These are phyloP conservation scores for Drosophila sp. DNA, from an alignment of 1,140 invertebrate genomes.

Conservation along the genomic window DNA sequence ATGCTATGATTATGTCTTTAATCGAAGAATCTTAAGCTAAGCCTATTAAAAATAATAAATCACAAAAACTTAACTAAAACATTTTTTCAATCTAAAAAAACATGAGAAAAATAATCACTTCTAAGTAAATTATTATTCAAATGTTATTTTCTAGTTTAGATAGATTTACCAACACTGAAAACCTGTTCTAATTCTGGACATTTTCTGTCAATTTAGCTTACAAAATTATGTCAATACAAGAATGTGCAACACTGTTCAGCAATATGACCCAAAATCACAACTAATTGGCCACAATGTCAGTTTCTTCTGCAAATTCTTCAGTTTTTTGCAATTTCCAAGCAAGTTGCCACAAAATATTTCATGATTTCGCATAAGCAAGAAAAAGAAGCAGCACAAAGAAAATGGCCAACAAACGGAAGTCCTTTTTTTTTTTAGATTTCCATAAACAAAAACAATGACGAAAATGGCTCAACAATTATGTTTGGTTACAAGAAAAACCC, in stretches of 20 bases:
- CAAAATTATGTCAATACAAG: no score
- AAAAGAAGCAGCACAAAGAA: slow-evolving; percentile 7
- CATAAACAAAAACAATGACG: slow-evolving; percentile 48
- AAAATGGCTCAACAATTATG: slow-evolving; percentile 62
- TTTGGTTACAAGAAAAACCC: slow-evolving; percentile 20
- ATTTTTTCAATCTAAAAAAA: no score
- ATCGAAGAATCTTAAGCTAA: no score
- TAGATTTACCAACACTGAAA: no score
- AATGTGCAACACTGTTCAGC: neutral
- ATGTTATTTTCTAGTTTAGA: no score
- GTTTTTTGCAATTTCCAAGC: slow-evolving; percentile 17
- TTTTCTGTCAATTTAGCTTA: no score
- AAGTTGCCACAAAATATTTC: slow-evolving; percentile 42
- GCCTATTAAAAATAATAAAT: no score
- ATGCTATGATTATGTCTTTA: slow-evolving; percentile 4
- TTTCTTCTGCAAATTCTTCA: neutral
- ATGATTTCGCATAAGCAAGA: slow-evolving; percentile 35
- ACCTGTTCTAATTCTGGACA: no score
- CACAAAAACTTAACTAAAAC: no score
- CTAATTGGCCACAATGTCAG: neutral
- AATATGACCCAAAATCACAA: neutral
- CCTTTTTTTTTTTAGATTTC: slow-evolving; percentile 64
- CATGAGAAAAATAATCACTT: no score
- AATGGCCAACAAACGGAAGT: slow-evolving; percentile 55
- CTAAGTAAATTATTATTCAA: no score